Base-by-base conservation (phyloP, 2,888 invertebrate species). In the Mimachlamys varia region DNA sequence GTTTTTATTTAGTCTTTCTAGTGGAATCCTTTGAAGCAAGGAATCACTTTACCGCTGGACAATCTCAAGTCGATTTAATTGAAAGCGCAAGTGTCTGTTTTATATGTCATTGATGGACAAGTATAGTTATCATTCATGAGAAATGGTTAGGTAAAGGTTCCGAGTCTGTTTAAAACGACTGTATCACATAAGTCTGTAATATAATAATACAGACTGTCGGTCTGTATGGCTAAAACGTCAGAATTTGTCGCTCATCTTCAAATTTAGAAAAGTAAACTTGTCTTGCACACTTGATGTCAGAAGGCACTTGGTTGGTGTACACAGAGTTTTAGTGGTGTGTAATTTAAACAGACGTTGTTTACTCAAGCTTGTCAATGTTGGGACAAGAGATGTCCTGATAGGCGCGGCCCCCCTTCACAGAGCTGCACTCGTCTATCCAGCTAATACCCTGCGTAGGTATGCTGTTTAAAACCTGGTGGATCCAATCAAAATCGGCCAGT, bases 261-360 rank as follows among this genome's bases (percentile, higher is more conserved):
- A 76, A 76, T 76, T 76, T 76, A 33, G 76, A 33, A 76, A 76
- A 76, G 76, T 76, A 76, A 76, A 76, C 76, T 76, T 76, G 76
- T 27, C 27, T 76, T 76, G 76, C 76, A 76, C 27, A 76, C 76
- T 76, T 76, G 76, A 76, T 76, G 76, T 76, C 76, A 27, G 12
- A 12, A 27, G 27, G 7, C 76, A 33, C 76, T 76, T 76, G 76
- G 12, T 76, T 4, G 33, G 76, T 76, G 33, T 76, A 76, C 76
- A 76, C 33, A 76, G 76, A 27, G 76, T 76, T 76, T 76, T 27
- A 76, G 76, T 76, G 33, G 76, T 76, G 33, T 76, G 22, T 76
- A 76, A 76, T 27, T 27, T 33, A 76, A 76, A 76, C 76, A 76
- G 10, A 27, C 33, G 22, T 19, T 76, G 76, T 76, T 76, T 76